A percentile compares a stretch with the other conserved stretches of the same genome.
Conservation (phyloP, 2,797 vertebrate species). For the Pangasius sanitwongsei region DNA sequence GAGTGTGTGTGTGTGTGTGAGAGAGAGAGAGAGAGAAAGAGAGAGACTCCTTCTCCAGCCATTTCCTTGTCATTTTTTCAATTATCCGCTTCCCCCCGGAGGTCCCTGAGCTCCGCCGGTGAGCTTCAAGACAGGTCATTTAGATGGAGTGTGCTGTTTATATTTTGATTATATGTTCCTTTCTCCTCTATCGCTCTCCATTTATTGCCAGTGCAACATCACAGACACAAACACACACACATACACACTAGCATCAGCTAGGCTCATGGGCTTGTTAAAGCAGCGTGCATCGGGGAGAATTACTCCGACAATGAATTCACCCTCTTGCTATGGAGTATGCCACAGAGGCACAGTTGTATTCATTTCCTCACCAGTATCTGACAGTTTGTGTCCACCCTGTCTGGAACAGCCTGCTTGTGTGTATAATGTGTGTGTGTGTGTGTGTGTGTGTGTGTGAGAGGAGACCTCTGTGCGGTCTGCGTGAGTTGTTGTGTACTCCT, state of each 20-base stretch:
- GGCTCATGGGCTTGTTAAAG: conserved; percentile 45
- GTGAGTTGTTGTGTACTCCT: conserved; percentile 42
- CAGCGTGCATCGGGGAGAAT: conserved; percentile 54
- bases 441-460: neutral
- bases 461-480: conserved; percentile 20
- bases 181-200: conserved; percentile 62
- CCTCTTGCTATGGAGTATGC: conserved; percentile 42
- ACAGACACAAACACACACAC: conserved; percentile 23
- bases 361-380: conserved; percentile 47
- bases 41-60: conserved; percentile 63
- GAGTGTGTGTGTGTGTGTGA: conserved; percentile 25
- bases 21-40: conserved; percentile 20
- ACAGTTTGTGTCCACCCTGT: conserved; percentile 29
- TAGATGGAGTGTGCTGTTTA: conserved; percentile 78
- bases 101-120: conserved; percentile 68
- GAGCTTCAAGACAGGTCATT: conserved; percentile 71
- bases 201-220: conserved; percentile 36
- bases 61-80: conserved; percentile 80
- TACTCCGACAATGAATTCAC: conserved; percentile 58
- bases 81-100: conserved; percentile 71
- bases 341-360: conserved; percentile 47
- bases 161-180: conserved; percentile 75
- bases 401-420: conserved; percentile 19
- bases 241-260: neutral
- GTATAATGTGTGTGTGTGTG: neutral